A percentile compares a stretch with the other conserved stretches of the same genome.
Evolutionary conservation across 2,888 invertebrate genomes (phyloP).

Genomic region (Cephus nigrinus): DNA sequence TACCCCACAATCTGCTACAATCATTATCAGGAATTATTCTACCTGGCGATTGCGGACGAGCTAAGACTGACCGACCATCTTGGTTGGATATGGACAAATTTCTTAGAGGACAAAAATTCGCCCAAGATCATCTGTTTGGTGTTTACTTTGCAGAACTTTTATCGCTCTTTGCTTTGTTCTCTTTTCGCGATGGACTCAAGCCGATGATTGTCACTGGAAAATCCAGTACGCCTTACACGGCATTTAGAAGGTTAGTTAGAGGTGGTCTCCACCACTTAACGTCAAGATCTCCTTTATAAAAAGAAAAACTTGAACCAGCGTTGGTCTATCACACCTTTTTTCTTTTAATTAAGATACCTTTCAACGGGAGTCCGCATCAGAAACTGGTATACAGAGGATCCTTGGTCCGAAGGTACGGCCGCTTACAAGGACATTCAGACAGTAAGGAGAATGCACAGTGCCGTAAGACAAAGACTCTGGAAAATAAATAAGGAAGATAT

Average conservation of each 20-base stretch:
- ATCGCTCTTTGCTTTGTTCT: slow-evolving; percentile 63
- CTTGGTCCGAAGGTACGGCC: slow-evolving; percentile 64
- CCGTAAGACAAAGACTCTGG: slow-evolving; percentile 52
- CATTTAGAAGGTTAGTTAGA: slow-evolving; percentile 54
- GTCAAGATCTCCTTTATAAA: not conserved
- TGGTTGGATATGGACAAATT: slow-evolving; percentile 67
- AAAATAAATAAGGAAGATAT: slow-evolving; percentile 34
- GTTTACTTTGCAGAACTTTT: slow-evolving; percentile 59
- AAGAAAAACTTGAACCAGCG: not conserved
- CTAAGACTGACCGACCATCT: slow-evolving; percentile 49
- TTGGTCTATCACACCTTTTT: not conserved
- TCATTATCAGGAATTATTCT: slow-evolving; percentile 17
- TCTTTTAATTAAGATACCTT: slow-evolving; percentile 58
- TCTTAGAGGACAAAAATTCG: slow-evolving; percentile 66
- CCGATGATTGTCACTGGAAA: slow-evolving; percentile 67
- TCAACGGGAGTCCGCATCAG: slow-evolving; percentile 65
- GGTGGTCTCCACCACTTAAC: not conserved
- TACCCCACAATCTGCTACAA: slow-evolving; percentile 24
- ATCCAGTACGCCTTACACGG: slow-evolving; percentile 66
- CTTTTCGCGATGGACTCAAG: slow-evolving; percentile 60
- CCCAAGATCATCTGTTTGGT: slow-evolving; percentile 58
- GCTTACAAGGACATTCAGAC: slow-evolving; percentile 64
- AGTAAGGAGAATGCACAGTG: slow-evolving; percentile 65
- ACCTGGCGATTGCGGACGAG: slow-evolving; percentile 42
- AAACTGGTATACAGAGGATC: slow-evolving; percentile 68